These are phyloP conservation scores for Trichoplusia ni DNA, from an alignment of 1,140 invertebrate species.

Conservation along the genomic window DNA sequence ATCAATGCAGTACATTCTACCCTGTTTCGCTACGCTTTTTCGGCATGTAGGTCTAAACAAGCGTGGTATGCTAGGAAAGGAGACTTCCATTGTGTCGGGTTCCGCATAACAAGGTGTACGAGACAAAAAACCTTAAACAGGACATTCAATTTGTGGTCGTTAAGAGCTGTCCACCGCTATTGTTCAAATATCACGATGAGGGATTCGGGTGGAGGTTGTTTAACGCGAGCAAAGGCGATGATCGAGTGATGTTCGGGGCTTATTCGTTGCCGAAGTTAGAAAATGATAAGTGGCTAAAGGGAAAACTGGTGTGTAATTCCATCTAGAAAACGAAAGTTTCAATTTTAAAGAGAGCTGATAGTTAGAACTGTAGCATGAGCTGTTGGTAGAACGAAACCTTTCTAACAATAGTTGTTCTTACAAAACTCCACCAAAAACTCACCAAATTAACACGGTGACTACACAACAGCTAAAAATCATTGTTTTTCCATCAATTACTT, in stretches of 20 bases:
- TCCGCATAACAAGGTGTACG: slow-evolving; percentile 49
- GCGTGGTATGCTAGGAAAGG: slow-evolving; percentile 17
- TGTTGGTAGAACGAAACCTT: not conserved
- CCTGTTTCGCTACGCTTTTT: slow-evolving; percentile 63
- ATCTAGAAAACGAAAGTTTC: too few species aligned
- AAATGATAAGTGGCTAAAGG: too few species aligned
- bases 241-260: not conserved
- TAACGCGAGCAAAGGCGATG: not conserved
- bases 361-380: too few species aligned
- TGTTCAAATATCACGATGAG: slow-evolving; percentile 49
- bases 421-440: not conserved
- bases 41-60: slow-evolving; percentile 37
- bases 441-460: not conserved
- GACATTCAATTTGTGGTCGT: slow-evolving; percentile 66
- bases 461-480: not conserved
- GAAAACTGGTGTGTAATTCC: too few species aligned
- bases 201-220: not conserved
- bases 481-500: too few species aligned
- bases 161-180: slow-evolving; percentile 49
- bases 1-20: slow-evolving; percentile 48
- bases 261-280: too few species aligned
- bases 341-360: too few species aligned
- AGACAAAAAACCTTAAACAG: slow-evolving; percentile 42
- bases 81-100: not conserved
- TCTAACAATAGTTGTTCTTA: too few species aligned